phyloP scores from a whole-genome alignment of 2,113 vertebrate genomes.

The Chionis minor region DNA sequence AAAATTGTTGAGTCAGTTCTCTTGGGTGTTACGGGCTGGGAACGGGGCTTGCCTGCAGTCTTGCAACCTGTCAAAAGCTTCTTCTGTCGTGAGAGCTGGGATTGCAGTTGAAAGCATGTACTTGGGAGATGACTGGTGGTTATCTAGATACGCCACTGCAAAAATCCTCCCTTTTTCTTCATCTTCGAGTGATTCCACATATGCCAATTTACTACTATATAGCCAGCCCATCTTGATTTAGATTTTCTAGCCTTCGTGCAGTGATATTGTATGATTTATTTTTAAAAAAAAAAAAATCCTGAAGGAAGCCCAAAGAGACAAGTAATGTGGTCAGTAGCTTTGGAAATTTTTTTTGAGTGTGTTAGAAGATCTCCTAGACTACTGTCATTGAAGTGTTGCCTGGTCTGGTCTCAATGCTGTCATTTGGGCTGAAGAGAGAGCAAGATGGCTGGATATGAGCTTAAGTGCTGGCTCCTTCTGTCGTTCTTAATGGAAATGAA shows the following conservation, averaged over 20 bases:
- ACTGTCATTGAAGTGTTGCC: background rate
- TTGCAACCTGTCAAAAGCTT: background rate
- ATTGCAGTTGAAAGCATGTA: background rate
- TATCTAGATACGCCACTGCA: background rate
- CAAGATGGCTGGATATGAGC: background rate
- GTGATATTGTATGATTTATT: background rate
- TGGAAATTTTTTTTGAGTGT: background rate
- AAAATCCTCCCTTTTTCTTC: background rate
- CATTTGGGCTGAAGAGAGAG: background rate
- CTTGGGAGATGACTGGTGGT: background rate
- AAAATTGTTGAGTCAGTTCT: background rate
- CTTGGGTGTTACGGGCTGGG: background rate
- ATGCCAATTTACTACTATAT: background rate
- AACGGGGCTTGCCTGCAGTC: background rate
- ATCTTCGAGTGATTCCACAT: background rate
- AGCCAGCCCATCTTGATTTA: background rate
- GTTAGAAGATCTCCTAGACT: background rate
- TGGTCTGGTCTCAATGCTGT: background rate
- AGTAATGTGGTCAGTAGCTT: background rate
- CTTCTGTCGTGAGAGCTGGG: background rate
- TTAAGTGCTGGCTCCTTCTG: background rate
- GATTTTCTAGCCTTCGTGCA: background rate
- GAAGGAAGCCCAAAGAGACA: background rate
- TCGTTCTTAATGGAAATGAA: background rate
- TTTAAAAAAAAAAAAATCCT: background rate